Conservation (phyloP, 2,113 vertebrate species). For the Albula glossodonta region DNA sequence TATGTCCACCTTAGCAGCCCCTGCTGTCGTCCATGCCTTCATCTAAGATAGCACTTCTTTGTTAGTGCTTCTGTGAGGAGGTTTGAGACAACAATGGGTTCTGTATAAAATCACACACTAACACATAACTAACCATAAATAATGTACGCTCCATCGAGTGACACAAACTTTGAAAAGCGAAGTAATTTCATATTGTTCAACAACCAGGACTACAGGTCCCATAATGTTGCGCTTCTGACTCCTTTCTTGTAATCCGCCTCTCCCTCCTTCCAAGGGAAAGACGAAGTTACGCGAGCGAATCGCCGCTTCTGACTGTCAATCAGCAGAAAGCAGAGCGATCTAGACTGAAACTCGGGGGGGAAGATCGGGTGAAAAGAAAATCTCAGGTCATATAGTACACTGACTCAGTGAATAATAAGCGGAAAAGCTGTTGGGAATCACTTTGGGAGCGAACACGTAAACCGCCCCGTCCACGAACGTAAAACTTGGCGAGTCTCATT, state of each 20-base stretch:
- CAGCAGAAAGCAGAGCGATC: conserved; percentile 63
- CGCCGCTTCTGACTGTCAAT: conserved; percentile 70
- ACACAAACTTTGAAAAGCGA: neutral
- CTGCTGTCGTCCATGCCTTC: neutral
- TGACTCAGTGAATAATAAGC: conserved; percentile 54
- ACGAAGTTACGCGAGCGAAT: conserved; percentile 37
- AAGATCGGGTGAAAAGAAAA: conserved; percentile 57
- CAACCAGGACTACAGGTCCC: conserved; percentile 69
- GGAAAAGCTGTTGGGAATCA: conserved; percentile 50
- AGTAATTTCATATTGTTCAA: neutral
- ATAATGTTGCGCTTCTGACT: conserved; percentile 36
- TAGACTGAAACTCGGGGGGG: conserved; percentile 61
- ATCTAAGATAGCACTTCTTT: neutral
- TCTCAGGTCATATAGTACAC: conserved; percentile 49
- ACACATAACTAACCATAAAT: neutral
- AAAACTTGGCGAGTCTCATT: conserved; percentile 59
- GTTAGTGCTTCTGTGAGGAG: neutral
- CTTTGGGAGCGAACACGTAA: conserved; percentile 58
- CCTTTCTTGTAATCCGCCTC: conserved; percentile 54
- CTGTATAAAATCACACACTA: neutral
- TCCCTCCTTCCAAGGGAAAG: conserved; percentile 57
- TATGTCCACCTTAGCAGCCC: neutral
- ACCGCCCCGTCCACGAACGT: conserved; percentile 49
- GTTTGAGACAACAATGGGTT: neutral
- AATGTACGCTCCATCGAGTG: neutral